Base-by-base conservation (phyloP, 2,113 vertebrate species). In the Poeciliopsis turrubarensis region DNA sequence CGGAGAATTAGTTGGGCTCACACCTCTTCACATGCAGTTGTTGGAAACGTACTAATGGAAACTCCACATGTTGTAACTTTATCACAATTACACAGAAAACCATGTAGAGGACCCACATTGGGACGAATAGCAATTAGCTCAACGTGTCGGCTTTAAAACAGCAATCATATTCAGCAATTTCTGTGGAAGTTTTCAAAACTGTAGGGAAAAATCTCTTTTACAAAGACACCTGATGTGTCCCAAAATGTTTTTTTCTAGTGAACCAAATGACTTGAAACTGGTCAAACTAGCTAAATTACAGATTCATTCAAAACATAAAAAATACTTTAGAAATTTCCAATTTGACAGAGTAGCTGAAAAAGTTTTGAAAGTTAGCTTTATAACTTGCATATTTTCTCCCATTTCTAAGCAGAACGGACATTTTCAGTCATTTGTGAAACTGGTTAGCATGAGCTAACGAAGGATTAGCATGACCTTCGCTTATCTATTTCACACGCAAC, bases 381-480 rank as follows among this genome's bases (percentile, higher is more conserved):
- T 47, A 19, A 1, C 19, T 37, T 37, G 34, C 10, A 37, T 37
- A 37, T 11, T 37, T 37, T 37, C 34, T 37, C 34, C 10, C 8
- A n/a, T 57, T 57, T 57, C 51, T 47, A 47, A 1, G 17, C 44
- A 47, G 44, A 15, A 47, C 6, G 44, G 44, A 47, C 44, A 47
- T 17, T 57, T 70, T 69, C 31, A 60, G 32, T 73, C 62, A 70
- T 65, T 41, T 67, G 19, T 76, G 44, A 37, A 61, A 27, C 51
- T 51, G n/a, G 61, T 54, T 47, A 57, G 7, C 51, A 10, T 57
- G 25, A 17, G 22, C 51, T 19, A 44, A 32, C 6, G 34, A 37
- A 37, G 34, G 34, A 11, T 37, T 37, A 37, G 34, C 34, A 37
- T 34, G 13, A 41, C 39, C 39, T 41, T 14, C 41, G 0, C 13